Conservation (phyloP, 2,113 vertebrate species). For the Cricetomys ansorgei region DNA sequence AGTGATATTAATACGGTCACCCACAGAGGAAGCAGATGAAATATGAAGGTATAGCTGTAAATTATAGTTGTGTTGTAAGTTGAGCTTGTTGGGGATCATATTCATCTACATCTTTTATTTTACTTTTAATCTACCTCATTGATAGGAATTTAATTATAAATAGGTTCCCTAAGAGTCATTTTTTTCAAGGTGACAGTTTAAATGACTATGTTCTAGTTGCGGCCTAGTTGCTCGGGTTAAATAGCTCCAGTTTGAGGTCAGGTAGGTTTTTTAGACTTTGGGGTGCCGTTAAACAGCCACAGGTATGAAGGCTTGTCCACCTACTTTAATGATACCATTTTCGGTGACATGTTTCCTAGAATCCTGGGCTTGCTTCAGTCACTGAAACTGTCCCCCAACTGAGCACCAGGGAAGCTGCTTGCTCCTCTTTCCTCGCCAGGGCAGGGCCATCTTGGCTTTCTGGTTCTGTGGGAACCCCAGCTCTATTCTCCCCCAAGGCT, state of each 20-base stretch:
- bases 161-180: background rate
- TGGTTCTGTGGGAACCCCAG: background rate
- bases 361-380: background rate
- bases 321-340: slow-evolving; percentile 63
- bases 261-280: background rate
- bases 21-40: background rate
- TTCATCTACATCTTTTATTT: background rate
- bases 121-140: background rate
- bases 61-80: background rate
- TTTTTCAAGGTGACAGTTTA: background rate
- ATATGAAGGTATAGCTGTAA: background rate
- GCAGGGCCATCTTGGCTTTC: background rate
- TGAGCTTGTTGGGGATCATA: background rate
- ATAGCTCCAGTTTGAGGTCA: background rate
- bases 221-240: background rate
- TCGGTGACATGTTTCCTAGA: slow-evolving; percentile 71
- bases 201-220: background rate
- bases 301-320: background rate
- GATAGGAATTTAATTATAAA: background rate
- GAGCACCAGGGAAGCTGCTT: background rate
- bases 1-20: background rate
- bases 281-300: background rate
- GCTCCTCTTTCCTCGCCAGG: background rate
- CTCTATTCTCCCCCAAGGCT: background rate
- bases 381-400: slow-evolving; percentile 25